Evolutionary conservation across 2,113 vertebrate species (phyloP).

Genomic region (Sialia sialis): DNA sequence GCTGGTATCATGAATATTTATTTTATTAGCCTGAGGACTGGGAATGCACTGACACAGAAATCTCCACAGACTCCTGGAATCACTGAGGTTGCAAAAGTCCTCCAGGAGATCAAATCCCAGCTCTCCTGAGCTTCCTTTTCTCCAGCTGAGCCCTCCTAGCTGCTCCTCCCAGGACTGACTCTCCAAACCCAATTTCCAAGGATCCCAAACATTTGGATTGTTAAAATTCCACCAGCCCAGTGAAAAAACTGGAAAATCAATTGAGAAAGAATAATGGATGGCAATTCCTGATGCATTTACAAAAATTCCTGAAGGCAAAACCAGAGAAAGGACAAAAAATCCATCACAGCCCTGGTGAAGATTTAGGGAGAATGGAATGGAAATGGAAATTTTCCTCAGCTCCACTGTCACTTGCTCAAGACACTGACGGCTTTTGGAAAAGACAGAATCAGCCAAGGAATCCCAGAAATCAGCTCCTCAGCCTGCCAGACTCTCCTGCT

Average conservation of each 20-base stretch:
- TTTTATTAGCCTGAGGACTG: not conserved
- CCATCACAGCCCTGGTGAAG: not conserved
- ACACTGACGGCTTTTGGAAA: not conserved
- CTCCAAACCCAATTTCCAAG: not conserved
- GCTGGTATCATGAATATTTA: too few relatives aligned
- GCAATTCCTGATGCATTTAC: not conserved
- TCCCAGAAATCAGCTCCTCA: not conserved
- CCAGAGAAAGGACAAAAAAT: not conserved
- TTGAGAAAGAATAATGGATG: not conserved
- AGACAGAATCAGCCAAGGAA: not conserved
- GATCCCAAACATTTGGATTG: rapidly evolving
- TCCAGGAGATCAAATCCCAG: not conserved
- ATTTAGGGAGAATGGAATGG: not conserved
- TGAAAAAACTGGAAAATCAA: not conserved
- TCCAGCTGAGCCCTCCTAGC: not conserved
- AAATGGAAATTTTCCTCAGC: not conserved
- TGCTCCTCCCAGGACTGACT: not conserved
- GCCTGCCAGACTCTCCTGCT: not conserved
- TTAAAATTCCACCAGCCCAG: not conserved
- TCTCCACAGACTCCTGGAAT: not conserved
- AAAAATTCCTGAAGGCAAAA: not conserved
- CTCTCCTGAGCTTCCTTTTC: not conserved
- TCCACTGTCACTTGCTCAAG: not conserved
- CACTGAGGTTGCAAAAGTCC: not conserved
- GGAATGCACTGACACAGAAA: not conserved